These are phyloP conservation scores for Artemisiospiza belli DNA, from an alignment of 2,113 vertebrate genomes.

Conservation along the genomic window DNA sequence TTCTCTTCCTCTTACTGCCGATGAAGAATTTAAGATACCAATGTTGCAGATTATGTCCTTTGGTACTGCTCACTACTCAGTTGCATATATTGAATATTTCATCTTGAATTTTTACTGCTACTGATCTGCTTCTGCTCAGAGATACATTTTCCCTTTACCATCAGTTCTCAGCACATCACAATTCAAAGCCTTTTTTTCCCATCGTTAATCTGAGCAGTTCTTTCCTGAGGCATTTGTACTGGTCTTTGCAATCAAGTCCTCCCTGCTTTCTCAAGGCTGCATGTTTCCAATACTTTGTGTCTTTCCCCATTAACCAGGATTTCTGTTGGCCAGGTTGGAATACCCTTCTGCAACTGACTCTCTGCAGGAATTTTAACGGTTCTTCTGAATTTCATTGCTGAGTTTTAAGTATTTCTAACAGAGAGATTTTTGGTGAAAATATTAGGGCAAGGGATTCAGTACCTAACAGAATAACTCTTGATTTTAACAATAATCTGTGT, in stretches of 20 bases:
- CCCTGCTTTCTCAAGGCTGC: neutral
- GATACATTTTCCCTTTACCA: neutral
- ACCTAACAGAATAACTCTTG: neutral
- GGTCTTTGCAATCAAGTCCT: neutral
- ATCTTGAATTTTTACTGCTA: neutral
- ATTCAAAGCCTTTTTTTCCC: neutral
- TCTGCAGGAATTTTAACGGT: neutral
- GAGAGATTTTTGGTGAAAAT: neutral
- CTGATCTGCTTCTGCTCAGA: neutral
- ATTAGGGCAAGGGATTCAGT: neutral
- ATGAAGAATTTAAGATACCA: neutral
- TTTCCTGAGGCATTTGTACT: neutral
- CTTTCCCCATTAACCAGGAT: neutral
- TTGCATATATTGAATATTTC: neutral
- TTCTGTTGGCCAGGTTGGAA: neutral
- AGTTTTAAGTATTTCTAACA: neutral
- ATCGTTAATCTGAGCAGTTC: neutral
- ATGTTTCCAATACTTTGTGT: neutral
- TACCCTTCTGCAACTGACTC: neutral
- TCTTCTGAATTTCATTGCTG: neutral
- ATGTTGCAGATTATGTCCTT: neutral
- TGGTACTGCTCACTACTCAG: neutral
- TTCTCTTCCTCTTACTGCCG: neutral
- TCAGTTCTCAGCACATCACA: neutral
- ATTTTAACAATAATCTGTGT: neutral